Conservation (phyloP, 2,113 vertebrate genomes). For the Pseudolaguvia tuberculata region DNA sequence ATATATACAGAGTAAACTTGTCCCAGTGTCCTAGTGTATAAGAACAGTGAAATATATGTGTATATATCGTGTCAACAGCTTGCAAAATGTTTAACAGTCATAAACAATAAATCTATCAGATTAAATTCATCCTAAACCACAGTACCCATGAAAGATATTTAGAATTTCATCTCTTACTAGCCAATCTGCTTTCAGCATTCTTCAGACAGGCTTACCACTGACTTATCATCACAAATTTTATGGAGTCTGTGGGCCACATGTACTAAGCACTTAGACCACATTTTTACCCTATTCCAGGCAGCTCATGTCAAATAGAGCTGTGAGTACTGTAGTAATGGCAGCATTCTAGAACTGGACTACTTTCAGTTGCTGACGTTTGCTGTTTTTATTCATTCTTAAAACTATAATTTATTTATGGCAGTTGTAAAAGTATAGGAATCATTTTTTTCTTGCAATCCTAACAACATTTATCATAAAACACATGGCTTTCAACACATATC, state of each 20-base stretch:
- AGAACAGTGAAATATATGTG: not conserved
- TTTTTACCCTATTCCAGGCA: not conserved
- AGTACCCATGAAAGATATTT: not conserved
- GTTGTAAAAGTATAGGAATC: not conserved
- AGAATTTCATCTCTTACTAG: not conserved
- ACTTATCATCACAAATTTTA: not conserved
- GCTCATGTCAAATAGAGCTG: not conserved
- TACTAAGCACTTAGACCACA: not conserved
- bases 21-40: no score
- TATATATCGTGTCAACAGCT: not conserved
- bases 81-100: not conserved
- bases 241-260: not conserved
- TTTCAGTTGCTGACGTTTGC: not conserved
- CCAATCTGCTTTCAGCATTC: slow-evolving; percentile 5
- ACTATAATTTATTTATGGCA: not conserved
- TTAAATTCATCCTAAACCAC: slow-evolving; percentile 2
- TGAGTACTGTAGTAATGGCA: not conserved
- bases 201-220: not conserved
- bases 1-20: no score
- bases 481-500: not conserved
- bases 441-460: no score
- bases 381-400: not conserved
- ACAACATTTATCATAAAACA: no score
- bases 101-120: not conserved
- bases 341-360: not conserved